Conservation (phyloP, 2,888 invertebrate species). For the Chromoteleia sp. region DNA sequence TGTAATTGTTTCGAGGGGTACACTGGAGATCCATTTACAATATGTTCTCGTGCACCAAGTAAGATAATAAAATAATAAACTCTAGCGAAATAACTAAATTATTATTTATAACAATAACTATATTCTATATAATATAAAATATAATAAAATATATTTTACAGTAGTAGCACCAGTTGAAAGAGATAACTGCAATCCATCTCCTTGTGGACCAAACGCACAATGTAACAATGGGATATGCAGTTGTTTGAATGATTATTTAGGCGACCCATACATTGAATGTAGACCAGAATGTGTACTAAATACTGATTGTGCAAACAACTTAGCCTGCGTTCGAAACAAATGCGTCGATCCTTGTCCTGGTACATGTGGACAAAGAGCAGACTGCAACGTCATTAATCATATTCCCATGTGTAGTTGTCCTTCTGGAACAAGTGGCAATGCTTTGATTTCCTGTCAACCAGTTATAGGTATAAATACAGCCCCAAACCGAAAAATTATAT, state of each 20-base stretch:
- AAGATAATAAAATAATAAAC: slow-evolving; percentile 71
- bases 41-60: slow-evolving; percentile 84
- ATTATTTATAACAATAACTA: too few species aligned
- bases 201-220: slow-evolving; percentile 84
- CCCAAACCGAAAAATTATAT: slow-evolving; percentile 2
- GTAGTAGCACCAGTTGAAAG: slow-evolving; percentile 73
- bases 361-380: slow-evolving; percentile 89
- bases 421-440: slow-evolving; percentile 88
- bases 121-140: too few species aligned
- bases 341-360: slow-evolving; percentile 91
- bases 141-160: slow-evolving; percentile 68
- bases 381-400: slow-evolving; percentile 90
- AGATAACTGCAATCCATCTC: slow-evolving; percentile 85
- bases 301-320: slow-evolving; percentile 87
- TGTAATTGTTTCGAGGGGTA: slow-evolving; percentile 87
- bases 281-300: slow-evolving; percentile 88
- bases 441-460: slow-evolving; percentile 87
- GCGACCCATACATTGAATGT: slow-evolving; percentile 85
- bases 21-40: slow-evolving; percentile 91
- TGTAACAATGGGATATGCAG: slow-evolving; percentile 82
- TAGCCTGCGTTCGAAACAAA: slow-evolving; percentile 91
- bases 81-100: too few species aligned
- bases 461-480: slow-evolving; percentile 85
- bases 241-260: slow-evolving; percentile 81
- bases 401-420: slow-evolving; percentile 90